Evolutionary conservation across 2,797 vertebrate species (phyloP).

Genomic region (Cottoperca gobio): DNA sequence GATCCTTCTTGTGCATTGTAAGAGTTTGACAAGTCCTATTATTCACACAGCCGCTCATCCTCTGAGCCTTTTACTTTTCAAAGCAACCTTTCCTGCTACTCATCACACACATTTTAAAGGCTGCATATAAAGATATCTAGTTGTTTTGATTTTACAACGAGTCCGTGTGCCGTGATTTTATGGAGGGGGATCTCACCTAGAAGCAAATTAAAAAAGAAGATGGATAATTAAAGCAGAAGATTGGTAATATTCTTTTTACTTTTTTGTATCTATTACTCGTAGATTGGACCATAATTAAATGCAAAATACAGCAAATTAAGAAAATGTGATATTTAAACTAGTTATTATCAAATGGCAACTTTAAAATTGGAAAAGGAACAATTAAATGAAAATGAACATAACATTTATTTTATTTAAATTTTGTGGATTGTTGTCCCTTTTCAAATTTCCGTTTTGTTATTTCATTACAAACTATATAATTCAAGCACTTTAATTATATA

Average conservation of each 20-base stretch:
- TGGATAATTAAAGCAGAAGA: slow-evolving; percentile 1
- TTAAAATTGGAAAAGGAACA: not conserved
- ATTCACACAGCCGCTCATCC: slow-evolving; percentile 72
- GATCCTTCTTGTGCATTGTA: slow-evolving; percentile 72
- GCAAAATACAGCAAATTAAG: not conserved
- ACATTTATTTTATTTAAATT: not conserved
- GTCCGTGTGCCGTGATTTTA: slow-evolving; percentile 45
- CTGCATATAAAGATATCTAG: slow-evolving; percentile 58
- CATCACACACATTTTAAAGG: slow-evolving; percentile 69
- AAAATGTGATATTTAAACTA: not conserved
- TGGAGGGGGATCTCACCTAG: slow-evolving; percentile 27
- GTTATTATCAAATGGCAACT: not conserved
- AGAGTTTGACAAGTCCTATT: slow-evolving; percentile 78
- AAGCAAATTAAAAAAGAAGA: slow-evolving; percentile 6
- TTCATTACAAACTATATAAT: not conserved
- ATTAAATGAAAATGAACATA: not conserved
- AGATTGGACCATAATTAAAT: not conserved
- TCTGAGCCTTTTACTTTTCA: slow-evolving; percentile 67
- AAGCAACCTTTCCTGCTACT: slow-evolving; percentile 63
- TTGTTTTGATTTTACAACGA: slow-evolving; percentile 60
- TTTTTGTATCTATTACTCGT: not conserved
- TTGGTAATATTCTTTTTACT: not conserved
- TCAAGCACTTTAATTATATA: too few species aligned
- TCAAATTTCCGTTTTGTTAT: not conserved
- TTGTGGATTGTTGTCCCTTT: not conserved